phyloP scores from a whole-genome alignment of 2,113 vertebrate genomes.

The Menidia beryllina region DNA sequence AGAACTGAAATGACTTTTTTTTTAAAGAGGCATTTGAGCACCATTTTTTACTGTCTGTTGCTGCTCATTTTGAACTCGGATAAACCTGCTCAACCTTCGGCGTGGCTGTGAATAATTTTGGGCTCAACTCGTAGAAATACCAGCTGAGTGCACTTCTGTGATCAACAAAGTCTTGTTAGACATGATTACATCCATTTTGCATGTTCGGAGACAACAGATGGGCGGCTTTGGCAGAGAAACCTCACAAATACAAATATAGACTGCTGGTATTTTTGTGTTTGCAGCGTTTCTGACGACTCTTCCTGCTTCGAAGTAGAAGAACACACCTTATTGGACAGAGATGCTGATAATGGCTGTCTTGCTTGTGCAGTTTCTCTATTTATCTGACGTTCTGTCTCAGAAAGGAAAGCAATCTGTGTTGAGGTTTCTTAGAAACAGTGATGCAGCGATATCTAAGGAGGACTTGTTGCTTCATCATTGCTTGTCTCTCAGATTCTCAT shows the following conservation, averaged over 20 bases:
- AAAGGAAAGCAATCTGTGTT: conserved; percentile 1
- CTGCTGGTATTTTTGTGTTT: conserved; percentile 70
- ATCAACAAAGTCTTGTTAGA: conserved; percentile 15
- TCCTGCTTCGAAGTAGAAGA: conserved; percentile 63
- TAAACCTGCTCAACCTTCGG: too few species aligned
- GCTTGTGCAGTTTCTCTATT: background rate
- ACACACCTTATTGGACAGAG: conserved; percentile 2
- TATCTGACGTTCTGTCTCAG: background rate
- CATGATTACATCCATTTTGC: conserved; percentile 56
- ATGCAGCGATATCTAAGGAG: background rate
- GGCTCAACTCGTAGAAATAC: background rate
- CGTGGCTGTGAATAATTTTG: background rate
- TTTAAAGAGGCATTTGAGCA: too few species aligned
- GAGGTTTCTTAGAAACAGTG: background rate
- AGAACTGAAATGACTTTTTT: too few species aligned
- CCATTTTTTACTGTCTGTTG: too few species aligned
- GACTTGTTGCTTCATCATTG: background rate
- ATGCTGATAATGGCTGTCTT: conserved; percentile 4
- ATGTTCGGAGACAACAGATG: conserved; percentile 75
- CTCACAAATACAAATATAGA: conserved; percentile 79
- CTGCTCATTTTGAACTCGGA: too few species aligned
- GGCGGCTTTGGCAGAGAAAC: conserved; percentile 68
- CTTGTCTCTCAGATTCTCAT: background rate
- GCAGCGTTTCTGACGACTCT: conserved; percentile 68
- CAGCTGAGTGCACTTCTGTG: conserved; percentile 34